Evolutionary conservation across 2,797 vertebrate genomes (phyloP), one percentile per base, ranked within the genome.

Genomic region (Rhinogobio ventralis): DNA sequence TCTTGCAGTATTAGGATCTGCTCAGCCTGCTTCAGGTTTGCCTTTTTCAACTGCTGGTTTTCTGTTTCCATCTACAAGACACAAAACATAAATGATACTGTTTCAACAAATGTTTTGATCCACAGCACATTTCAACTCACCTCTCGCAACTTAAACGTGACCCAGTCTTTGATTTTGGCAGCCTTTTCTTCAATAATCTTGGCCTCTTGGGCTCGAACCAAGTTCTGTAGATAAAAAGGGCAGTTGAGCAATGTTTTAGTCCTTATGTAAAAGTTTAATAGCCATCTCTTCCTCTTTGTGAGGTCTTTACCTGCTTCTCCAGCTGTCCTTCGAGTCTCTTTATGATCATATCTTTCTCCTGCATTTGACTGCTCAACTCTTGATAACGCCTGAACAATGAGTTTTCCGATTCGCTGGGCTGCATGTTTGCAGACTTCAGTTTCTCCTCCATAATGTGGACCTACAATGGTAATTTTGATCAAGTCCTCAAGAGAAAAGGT

Each of bases 151-250:
- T 98, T 99, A 60, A 96, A 90, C 0, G 97, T 98, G 91, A 99
- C 97, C 97, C 97, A 99, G 88, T 98, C 97, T 94, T 99, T 99
- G 93, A 99, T 99, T 95, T 97, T 98, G 62, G 96, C 96, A 68
- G 97, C 96, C 92, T 99, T 99, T 90, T 98, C 97, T 92, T 98
- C 97, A 91, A 99, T 95, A 57, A 94, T 93, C 92, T 97, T 98
- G 82, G 97, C 96, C 93, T 99, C 97, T 91, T 98, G 96, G 46
- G 96, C 95, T 93, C 97, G 96, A 90, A 96, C 90, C 86, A 96
- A 95, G 90, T 96, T 96, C 97, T 98, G 92, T 20, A 86, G 87
- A 90, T 80, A 92, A 88, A 91, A 72, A 90, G 53, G 33, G 60
- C 66, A 62, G 62, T 46, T 75, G 23, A 60, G 60, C 90, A 83